These are phyloP conservation scores for Nysson spinosus DNA, from an alignment of 2,888 invertebrate genomes.

Conservation along the genomic window DNA sequence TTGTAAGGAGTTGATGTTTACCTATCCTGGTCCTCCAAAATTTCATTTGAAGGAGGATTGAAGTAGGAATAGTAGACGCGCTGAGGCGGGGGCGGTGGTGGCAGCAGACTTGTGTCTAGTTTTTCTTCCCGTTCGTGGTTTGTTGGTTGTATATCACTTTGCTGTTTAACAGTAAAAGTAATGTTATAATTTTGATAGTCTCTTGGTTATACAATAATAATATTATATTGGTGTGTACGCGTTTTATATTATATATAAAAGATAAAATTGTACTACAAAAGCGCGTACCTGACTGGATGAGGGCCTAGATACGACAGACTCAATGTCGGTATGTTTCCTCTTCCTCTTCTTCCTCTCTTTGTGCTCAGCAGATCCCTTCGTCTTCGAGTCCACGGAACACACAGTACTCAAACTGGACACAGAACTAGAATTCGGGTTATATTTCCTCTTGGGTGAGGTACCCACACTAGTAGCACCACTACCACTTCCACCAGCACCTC, in stretches of 20 bases:
- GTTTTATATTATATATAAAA: too few relatives aligned
- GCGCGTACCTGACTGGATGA: slow-evolving; percentile 67
- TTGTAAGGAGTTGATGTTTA: too few relatives aligned
- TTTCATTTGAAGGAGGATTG: slow-evolving; percentile 83
- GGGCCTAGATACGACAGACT: slow-evolving; percentile 61
- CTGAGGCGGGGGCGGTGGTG: slow-evolving; percentile 71
- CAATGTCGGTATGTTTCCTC: slow-evolving; percentile 67
- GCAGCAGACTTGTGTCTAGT: slow-evolving; percentile 68
- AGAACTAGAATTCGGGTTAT: slow-evolving; percentile 68
- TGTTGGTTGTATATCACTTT: slow-evolving; percentile 80
- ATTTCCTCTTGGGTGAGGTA: slow-evolving; percentile 68
- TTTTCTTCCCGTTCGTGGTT: slow-evolving; percentile 83
- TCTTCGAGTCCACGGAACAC: slow-evolving; percentile 69
- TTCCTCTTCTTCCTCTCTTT: slow-evolving; percentile 72
- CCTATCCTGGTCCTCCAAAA: slow-evolving; percentile 83
- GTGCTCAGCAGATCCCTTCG: slow-evolving; percentile 65
- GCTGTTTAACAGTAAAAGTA: slow-evolving; percentile 63
- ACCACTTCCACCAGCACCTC: slow-evolving; percentile 48
- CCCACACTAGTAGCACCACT: slow-evolving; percentile 47
- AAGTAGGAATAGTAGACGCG: slow-evolving; percentile 86
- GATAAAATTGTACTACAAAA: too few relatives aligned
- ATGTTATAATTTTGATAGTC: background rate
- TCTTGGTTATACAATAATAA: too few relatives aligned
- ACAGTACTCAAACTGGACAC: slow-evolving; percentile 71
- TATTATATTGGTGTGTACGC: too few relatives aligned